Percentiles rank a stretch among this genome's conserved stretches.
Evolutionary conservation across 2,797 vertebrate species (phyloP).

Genomic region (Sebastes dallii): DNA sequence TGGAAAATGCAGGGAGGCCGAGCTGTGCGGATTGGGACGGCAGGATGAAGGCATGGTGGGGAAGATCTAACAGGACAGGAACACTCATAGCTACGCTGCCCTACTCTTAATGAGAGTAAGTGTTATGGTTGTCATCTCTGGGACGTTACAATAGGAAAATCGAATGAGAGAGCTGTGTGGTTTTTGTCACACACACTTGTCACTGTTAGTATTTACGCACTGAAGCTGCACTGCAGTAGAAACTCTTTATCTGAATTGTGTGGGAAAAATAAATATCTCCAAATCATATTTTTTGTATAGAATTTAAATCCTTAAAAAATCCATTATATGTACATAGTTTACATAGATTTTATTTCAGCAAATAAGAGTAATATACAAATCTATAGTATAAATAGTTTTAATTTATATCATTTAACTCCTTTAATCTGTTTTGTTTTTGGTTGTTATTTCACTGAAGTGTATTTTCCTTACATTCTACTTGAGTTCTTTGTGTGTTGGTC

Average conservation of each 20-base stretch:
- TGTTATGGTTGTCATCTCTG: constrained; percentile 16
- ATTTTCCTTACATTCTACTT: constrained; percentile 19
- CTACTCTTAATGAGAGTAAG: constrained; percentile 38
- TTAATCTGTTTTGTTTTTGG: neutral
- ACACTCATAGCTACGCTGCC: constrained; percentile 32
- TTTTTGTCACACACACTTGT: constrained; percentile 15
- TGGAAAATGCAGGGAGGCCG: constrained; percentile 56
- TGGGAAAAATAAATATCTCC: neutral
- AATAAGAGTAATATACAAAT: neutral
- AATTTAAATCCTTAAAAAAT: neutral
- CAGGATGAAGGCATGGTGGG: constrained; percentile 23
- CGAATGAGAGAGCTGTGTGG: constrained; percentile 1
- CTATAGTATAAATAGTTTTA: neutral
- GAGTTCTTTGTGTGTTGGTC: constrained; percentile 46
- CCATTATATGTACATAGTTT: neutral
- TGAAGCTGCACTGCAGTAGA: constrained; percentile 6
- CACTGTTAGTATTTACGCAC: neutral
- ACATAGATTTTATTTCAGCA: neutral
- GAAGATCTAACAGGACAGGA: constrained; percentile 57
- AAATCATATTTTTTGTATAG: neutral
- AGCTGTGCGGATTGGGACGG: constrained; percentile 25
- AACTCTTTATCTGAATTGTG: neutral
- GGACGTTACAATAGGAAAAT: neutral
- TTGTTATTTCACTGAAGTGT: constrained; percentile 1
- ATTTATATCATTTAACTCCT: neutral